Conservation (phyloP, 2,113 vertebrate species). For the Hydrolagus affinis region DNA sequence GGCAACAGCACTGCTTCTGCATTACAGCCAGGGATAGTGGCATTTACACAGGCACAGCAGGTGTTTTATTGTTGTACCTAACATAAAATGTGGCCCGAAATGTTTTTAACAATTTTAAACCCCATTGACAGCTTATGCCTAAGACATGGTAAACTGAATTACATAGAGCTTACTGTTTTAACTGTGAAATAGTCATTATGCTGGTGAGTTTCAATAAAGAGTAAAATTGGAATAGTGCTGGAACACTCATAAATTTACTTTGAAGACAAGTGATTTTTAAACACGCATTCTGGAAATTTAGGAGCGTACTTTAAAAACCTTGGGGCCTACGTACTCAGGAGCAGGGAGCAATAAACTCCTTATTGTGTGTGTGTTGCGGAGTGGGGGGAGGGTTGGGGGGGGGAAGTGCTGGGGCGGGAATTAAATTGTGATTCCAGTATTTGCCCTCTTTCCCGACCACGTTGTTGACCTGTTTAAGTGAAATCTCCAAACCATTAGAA, state of each 20-base stretch:
- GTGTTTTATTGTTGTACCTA: not conserved
- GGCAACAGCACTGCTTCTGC: not conserved
- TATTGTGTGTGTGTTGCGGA: not conserved
- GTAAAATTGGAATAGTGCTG: not conserved
- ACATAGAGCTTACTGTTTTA: not conserved
- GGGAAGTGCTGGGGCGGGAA: no score
- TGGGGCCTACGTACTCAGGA: not conserved
- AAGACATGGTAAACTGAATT: not conserved
- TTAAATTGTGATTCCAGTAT: no score
- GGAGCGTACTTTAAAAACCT: not conserved
- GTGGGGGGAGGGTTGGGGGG: no score
- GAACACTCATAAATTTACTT: not conserved
- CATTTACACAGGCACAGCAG: not conserved
- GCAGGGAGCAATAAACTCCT: not conserved
- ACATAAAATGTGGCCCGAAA: not conserved
- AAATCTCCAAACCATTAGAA: no score
- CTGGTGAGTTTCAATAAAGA: not conserved
- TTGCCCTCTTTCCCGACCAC: no score
- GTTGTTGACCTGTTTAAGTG: no score
- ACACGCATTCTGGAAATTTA: not conserved
- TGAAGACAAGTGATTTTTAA: not conserved
- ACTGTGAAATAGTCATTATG: not conserved
- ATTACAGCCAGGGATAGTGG: not conserved
- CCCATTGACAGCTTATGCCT: not conserved
- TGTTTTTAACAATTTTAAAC: constrained; percentile 21